Evolutionary conservation across 53 echinoderm and acorn worm species (phyloP), one percentile per base, ranked within the genome.

Genomic region (Arbacia lixula): DNA sequence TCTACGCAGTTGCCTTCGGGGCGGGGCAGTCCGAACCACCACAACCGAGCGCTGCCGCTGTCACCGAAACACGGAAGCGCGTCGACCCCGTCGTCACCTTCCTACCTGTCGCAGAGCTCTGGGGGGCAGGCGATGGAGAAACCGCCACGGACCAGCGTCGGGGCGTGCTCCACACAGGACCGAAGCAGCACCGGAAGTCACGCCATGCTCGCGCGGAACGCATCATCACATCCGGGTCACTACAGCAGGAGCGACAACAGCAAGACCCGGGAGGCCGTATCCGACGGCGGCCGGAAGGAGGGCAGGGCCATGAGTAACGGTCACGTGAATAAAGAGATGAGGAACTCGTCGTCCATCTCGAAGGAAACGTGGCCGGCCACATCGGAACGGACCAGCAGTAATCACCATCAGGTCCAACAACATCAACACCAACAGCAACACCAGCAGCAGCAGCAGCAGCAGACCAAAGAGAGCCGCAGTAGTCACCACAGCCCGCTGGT

Each of bases 211-310:
- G 60, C 36, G 4, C 58, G 79, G 37, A 78, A 78, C 28, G 28
- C 79, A 57, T 78, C 79, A 1, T 78, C 79, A 0, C 79, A 78
- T 40, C 79, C 79, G 3, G 79, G 79, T 60, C 79, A 78, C 79
- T 78, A 78, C 41, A 78, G 27, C 42, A 37, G 79, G 38, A 60
- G 60, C 39, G 39, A 38, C 37, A 3, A 36, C 0, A 2, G 21
- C 10, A 24, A 24, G 10, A 22, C 53, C 12, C 52, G 29, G 36
- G 31, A 75, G 50, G 25, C 11, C 24, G 71, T 37, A 3, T 20
- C n/a, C 3, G 46, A 46, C 5, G 12, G 31, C 5, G 30, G 6
- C 4, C 41, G 79, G 12, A 78, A 78, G 60, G 79, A 78, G 53
- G 79, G 35, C 41, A 33, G 79, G 5, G 29, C 60, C 27, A 78